Conservation (phyloP, 37 sponge, comb jelly and placozoan species). For the Tethya wilhelma region DNA sequence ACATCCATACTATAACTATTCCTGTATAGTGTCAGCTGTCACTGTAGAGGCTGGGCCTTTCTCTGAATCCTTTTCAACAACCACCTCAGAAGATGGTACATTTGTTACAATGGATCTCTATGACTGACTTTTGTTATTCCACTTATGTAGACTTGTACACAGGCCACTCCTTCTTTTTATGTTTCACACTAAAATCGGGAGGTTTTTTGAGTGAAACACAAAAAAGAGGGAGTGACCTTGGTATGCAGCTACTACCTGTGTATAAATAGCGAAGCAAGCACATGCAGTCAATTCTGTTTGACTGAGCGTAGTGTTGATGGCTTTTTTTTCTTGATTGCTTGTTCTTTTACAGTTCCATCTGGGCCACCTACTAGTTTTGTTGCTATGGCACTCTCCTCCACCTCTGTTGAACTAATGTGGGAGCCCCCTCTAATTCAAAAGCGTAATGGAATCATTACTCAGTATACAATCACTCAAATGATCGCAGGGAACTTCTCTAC, state of each 20-base stretch:
- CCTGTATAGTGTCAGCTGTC: constrained; percentile 27
- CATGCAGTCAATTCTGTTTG: no score
- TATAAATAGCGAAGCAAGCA: no score
- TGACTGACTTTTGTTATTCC: not conserved
- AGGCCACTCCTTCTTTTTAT: no score
- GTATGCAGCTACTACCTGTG: no score
- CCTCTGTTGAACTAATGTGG: constrained; percentile 15
- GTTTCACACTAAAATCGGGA: no score
- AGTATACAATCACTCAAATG: not conserved
- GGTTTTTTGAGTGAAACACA: no score
- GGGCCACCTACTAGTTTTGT: constrained; percentile 16
- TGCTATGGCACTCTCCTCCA: not conserved
- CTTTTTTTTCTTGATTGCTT: no score
- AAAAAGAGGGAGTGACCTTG: not conserved
- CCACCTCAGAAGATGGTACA: constrained; percentile 40
- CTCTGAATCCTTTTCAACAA: not conserved
- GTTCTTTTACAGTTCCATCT: constrained; percentile 29
- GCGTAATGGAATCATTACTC: constrained; percentile 43
- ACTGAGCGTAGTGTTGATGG: no score
- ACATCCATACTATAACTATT: constrained; percentile 49
- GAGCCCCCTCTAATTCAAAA: not conserved
- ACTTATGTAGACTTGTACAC: no score
- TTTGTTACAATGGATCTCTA: not conserved
- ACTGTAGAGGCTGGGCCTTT: constrained; percentile 43
- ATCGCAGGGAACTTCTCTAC: not conserved